These are phyloP conservation scores for Muntiacus muntjak DNA, from an alignment of 2,113 vertebrate species.

Conservation along the genomic window DNA sequence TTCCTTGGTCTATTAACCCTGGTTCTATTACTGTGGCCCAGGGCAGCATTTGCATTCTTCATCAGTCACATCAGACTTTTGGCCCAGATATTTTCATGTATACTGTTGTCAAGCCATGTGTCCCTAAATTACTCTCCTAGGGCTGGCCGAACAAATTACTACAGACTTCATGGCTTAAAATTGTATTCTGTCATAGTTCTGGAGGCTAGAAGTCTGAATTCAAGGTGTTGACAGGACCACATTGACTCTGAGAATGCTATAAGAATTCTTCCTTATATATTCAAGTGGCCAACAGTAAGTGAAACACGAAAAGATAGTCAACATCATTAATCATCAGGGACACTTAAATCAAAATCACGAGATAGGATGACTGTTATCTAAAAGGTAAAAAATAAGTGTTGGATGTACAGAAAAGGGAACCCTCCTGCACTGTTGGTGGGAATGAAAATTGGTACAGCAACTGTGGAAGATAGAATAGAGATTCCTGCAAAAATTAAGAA, in stretches of 20 bases:
- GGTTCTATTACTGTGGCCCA: not conserved
- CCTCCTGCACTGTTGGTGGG: not conserved
- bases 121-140: not conserved
- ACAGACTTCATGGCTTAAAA: not conserved
- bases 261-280: not conserved
- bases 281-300: not conserved
- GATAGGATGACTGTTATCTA: not conserved
- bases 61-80: not conserved
- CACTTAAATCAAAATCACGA: not conserved
- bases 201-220: not conserved
- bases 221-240: not conserved
- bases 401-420: not conserved
- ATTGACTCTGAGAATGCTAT: not conserved
- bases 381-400: not conserved
- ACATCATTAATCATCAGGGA: not conserved
- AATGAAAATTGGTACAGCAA: not conserved
- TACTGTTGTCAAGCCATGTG: not conserved
- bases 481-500: not conserved
- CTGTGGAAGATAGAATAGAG: not conserved
- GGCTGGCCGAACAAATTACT: not conserved
- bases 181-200: not conserved
- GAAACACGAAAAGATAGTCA: not conserved
- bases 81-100: not conserved
- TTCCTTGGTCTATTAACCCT: not conserved
- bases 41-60: not conserved